Percentiles rank a stretch among this genome's conserved stretches.
Evolutionary conservation across 53 echinoderm and acorn worm species (phyloP).

Genomic region (Paelopatides confundens): DNA sequence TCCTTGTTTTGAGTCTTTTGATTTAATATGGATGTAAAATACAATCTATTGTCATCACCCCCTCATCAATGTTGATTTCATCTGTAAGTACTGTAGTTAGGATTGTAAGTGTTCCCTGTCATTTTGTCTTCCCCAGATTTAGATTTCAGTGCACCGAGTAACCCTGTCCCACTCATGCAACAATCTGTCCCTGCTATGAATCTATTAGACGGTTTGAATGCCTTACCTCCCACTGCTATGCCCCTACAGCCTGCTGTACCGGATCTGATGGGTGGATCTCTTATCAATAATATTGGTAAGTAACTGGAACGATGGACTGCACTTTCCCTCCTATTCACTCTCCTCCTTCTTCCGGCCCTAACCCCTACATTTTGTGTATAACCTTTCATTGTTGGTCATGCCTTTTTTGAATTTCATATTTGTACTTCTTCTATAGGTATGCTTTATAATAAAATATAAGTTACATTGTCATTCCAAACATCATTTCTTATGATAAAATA

Average conservation of each 20-base stretch:
- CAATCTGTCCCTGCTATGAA: slow-evolving; percentile 75
- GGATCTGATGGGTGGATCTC: slow-evolving; percentile 73
- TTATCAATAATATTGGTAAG: slow-evolving; percentile 72
- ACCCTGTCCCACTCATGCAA: slow-evolving; percentile 63
- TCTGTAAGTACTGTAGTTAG: too few relatives aligned
- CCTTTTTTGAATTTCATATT: background rate
- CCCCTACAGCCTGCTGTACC: slow-evolving; percentile 37
- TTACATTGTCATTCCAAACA: too few relatives aligned
- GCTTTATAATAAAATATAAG: too few relatives aligned
- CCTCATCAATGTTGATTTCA: too few relatives aligned
- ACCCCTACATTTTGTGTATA: background rate
- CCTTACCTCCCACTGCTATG: slow-evolving; percentile 70
- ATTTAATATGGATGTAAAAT: too few relatives aligned
- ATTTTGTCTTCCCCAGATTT: slow-evolving; percentile 25
- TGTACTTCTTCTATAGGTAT: too few relatives aligned
- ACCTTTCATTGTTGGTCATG: background rate
- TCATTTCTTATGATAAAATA: too few relatives aligned
- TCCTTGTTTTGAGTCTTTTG: too few relatives aligned
- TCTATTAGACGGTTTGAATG: slow-evolving; percentile 87
- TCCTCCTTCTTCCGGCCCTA: background rate
- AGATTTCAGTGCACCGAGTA: slow-evolving; percentile 74
- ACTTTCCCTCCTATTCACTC: background rate
- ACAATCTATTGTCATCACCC: too few relatives aligned
- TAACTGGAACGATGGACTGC: background rate
- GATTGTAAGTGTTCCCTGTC: too few relatives aligned